Percentiles rank a stretch among this genome's conserved stretches.
Conservation (phyloP, 2,113 vertebrate genomes). For the Benitochromis conjunctus region DNA sequence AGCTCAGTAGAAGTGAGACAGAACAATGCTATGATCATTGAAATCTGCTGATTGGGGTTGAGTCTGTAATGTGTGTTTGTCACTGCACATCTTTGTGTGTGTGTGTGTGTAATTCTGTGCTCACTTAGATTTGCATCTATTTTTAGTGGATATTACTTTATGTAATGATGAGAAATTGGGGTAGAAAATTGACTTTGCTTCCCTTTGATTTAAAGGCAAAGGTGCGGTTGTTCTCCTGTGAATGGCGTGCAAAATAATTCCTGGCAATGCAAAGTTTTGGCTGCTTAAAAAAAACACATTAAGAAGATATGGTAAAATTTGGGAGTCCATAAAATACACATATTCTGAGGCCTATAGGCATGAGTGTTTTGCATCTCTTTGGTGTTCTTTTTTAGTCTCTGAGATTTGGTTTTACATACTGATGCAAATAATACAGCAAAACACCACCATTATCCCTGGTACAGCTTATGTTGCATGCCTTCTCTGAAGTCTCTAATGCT, state of each 20-base stretch:
- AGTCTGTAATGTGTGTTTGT: neutral
- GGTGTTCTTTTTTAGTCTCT: neutral
- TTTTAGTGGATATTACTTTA: neutral
- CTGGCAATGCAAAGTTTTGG: neutral
- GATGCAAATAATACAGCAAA: neutral
- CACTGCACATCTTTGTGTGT: neutral
- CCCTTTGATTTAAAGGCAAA: neutral
- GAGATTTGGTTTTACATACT: neutral
- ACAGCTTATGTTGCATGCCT: neutral
- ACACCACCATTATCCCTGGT: neutral
- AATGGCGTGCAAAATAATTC: neutral
- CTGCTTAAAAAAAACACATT: neutral
- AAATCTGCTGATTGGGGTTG: slow-evolving; percentile 9
- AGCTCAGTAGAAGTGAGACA: neutral
- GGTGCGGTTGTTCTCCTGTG: neutral
- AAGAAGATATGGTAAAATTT: neutral
- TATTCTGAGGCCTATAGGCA: neutral
- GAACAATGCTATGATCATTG: neutral
- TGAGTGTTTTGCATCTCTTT: neutral
- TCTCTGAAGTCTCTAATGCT: neutral
- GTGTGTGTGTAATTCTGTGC: neutral
- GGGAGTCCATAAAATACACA: neutral
- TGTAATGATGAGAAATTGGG: slow-evolving; percentile 11
- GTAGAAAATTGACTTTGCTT: neutral
- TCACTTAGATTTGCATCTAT: neutral